Evolutionary conservation across 2,113 vertebrate species (phyloP).

Genomic region (Anoura caudifer): DNA sequence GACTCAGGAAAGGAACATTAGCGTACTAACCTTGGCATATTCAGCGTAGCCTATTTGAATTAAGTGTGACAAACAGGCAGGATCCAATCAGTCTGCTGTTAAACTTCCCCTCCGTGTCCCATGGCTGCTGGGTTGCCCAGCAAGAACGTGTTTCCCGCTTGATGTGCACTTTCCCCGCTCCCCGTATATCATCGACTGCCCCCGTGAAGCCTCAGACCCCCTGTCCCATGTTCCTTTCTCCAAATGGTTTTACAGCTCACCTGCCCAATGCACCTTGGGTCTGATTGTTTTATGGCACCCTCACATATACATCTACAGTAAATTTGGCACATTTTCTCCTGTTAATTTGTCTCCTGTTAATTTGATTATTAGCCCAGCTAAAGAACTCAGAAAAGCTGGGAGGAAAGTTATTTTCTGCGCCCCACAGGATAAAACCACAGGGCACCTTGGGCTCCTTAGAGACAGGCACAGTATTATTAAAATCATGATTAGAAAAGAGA

Average conservation of each 20-base stretch:
- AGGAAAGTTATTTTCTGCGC: background rate
- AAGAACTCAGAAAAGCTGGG: background rate
- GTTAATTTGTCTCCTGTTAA: background rate
- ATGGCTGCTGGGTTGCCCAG: background rate
- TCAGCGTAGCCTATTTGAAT: background rate
- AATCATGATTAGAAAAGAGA: slow-evolving; percentile 7
- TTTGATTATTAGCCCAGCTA: no score
- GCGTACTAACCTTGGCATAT: background rate
- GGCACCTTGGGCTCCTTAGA: background rate
- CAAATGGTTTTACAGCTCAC: background rate
- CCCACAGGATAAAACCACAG: background rate
- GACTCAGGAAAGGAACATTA: background rate
- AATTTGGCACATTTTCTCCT: background rate
- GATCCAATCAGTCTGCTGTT: background rate
- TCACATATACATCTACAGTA: background rate
- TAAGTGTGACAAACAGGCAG: background rate
- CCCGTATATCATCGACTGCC: background rate
- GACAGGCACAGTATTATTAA: background rate
- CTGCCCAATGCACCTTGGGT: background rate
- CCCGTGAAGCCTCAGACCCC: background rate
- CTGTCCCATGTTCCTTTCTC: background rate
- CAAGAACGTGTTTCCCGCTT: background rate
- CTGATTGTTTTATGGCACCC: background rate
- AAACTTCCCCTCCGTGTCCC: background rate
- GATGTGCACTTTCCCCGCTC: background rate